Conservation (phyloP, 2,113 vertebrate genomes). For the Upupa epops region DNA sequence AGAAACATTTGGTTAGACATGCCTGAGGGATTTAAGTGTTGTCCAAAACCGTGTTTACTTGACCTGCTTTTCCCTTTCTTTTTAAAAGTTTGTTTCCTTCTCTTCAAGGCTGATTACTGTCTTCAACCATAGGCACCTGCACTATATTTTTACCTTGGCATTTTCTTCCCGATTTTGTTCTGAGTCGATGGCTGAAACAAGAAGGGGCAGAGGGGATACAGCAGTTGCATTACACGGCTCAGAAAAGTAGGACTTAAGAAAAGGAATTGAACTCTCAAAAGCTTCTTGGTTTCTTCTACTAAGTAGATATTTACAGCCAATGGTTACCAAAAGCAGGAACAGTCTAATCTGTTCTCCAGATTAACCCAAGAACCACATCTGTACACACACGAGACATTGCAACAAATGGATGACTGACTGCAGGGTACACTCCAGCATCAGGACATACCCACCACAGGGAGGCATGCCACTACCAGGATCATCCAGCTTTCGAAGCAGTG, state of each 20-base stretch:
- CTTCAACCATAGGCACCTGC: not conserved
- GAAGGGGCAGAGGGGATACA: not conserved
- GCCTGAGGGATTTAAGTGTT: not conserved
- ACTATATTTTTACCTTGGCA: not conserved
- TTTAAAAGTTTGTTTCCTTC: not conserved
- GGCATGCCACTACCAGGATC: not conserved
- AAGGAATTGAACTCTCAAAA: not conserved
- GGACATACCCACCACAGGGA: accelerated
- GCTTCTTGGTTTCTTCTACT: not conserved
- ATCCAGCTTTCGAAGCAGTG: not conserved
- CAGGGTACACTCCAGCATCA: not conserved
- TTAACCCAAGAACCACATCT: not conserved
- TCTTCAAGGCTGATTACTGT: not conserved
- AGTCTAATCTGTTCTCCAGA: not conserved
- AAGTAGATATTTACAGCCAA: not conserved
- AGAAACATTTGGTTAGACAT: not conserved
- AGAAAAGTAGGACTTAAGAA: not conserved
- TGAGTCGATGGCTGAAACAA: accelerated
- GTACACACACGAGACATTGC: accelerated
- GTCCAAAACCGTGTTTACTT: not conserved
- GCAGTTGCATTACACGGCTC: not conserved
- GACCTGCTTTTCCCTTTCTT: not conserved
- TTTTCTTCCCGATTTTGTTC: not conserved
- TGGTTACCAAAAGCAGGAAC: not conserved
- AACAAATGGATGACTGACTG: too few species aligned